Percentiles rank a stretch among this genome's conserved stretches.
Evolutionary conservation across 1,140 invertebrate species (phyloP).

Genomic region (Nephotettix cincticeps): DNA sequence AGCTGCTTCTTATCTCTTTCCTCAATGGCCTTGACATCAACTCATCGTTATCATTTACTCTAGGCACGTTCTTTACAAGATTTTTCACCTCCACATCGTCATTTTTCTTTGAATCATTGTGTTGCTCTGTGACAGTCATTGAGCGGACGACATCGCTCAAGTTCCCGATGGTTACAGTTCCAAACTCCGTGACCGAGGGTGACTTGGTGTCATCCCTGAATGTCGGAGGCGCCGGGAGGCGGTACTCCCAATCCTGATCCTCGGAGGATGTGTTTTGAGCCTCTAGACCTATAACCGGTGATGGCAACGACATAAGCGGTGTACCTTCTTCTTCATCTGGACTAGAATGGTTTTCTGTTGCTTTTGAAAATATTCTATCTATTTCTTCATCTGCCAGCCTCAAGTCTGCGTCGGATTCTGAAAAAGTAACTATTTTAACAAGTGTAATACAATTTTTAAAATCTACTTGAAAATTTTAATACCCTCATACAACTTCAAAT

Average conservation of each 20-base stretch:
- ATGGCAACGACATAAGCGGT: background rate
- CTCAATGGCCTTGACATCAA: background rate
- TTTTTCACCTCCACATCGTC: background rate
- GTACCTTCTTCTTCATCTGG: conserved; percentile 27
- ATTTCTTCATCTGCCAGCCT: conserved; percentile 42
- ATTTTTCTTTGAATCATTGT: too few relatives aligned
- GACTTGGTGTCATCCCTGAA: conserved; percentile 53
- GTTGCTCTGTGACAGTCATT: background rate
- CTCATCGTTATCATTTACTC: background rate
- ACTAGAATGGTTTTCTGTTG: conserved; percentile 38
- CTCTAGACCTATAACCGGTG: background rate
- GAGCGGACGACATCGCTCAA: conserved; percentile 27
- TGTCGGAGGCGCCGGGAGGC: conserved; percentile 62
- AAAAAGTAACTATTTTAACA: too few relatives aligned
- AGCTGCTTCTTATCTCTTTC: conserved; percentile 13
- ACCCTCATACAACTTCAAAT: too few relatives aligned
- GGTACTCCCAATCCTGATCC: conserved; percentile 58
- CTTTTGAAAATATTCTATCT: conserved; percentile 42
- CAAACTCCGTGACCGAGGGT: conserved; percentile 45
- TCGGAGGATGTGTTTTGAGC: background rate
- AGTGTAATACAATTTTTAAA: too few relatives aligned
- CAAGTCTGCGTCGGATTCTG: conserved; percentile 32
- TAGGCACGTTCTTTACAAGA: background rate
- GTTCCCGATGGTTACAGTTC: conserved; percentile 42
- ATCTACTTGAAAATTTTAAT: too few relatives aligned